Conservation (phyloP, 2,797 vertebrate genomes). For the Lutjanus campechanus region DNA sequence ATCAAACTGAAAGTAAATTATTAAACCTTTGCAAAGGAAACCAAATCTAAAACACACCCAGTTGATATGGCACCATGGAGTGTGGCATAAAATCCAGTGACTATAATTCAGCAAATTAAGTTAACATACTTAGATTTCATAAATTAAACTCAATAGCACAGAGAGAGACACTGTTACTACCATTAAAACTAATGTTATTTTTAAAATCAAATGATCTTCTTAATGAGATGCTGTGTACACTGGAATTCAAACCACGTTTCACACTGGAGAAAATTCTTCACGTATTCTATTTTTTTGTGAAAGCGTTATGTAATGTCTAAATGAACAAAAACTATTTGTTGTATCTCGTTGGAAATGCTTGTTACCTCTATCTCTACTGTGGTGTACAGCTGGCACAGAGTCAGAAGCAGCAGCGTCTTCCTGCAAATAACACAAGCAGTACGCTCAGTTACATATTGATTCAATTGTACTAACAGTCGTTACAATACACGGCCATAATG, state of each 20-base stretch:
- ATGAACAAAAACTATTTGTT: background rate
- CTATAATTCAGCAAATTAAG: background rate
- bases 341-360: background rate
- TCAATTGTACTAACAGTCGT: background rate
- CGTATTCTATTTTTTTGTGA: too few species aligned
- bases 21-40: background rate
- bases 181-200: background rate
- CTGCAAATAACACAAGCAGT: slow-evolving; percentile 76
- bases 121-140: background rate
- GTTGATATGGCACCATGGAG: background rate
- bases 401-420: slow-evolving; percentile 88
- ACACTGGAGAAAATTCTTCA: background rate
- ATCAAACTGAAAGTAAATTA: slow-evolving; percentile 16
- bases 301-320: background rate
- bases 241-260: background rate
- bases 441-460: background rate
- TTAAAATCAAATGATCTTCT: background rate
- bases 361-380: slow-evolving; percentile 97
- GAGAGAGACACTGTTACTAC: background rate
- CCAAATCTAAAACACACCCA: background rate
- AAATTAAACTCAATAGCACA: background rate
- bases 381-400: slow-evolving; percentile 92
- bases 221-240: background rate
- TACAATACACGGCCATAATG: background rate
- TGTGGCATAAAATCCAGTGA: background rate